These are phyloP conservation scores for Amphiprion ocellaris DNA, from an alignment of 2,113 vertebrate species.

Conservation along the genomic window DNA sequence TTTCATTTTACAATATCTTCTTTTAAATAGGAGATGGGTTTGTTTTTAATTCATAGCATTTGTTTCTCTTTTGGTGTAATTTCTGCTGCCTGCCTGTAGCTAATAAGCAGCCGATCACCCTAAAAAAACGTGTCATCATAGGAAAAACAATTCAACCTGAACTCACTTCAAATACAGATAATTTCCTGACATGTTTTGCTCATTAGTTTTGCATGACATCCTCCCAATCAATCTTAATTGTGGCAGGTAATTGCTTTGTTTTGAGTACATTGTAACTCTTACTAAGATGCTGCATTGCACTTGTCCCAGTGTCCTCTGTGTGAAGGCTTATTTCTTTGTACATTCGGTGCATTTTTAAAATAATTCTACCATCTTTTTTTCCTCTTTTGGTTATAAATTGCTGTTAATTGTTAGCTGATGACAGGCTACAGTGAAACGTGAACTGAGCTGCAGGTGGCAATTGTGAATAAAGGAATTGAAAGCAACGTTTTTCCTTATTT, in stretches of 20 bases:
- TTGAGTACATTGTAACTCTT: slow-evolving; percentile 32
- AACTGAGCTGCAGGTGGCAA: slow-evolving; percentile 55
- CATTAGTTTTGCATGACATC: slow-evolving; percentile 6
- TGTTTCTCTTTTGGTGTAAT: too few relatives aligned
- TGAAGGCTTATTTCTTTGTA: slow-evolving; percentile 61
- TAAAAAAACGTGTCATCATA: too few relatives aligned
- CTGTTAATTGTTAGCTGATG: slow-evolving; percentile 44
- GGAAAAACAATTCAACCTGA: neutral
- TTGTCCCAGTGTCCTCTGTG: slow-evolving; percentile 48
- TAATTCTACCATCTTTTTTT: slow-evolving; percentile 37
- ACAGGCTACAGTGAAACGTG: slow-evolving; percentile 41
- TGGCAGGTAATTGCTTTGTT: slow-evolving; percentile 17
- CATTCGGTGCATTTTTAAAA: slow-evolving; percentile 56
- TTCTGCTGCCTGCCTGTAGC: too few relatives aligned
- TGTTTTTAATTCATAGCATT: too few relatives aligned
- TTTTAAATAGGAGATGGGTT: too few relatives aligned
- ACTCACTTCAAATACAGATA: neutral
- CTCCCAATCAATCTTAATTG: slow-evolving; percentile 5
- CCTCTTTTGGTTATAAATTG: slow-evolving; percentile 38
- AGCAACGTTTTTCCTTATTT: slow-evolving; percentile 9
- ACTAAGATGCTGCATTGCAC: slow-evolving; percentile 66
- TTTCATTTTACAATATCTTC: too few relatives aligned
- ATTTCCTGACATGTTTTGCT: neutral
- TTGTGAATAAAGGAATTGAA: slow-evolving; percentile 69
- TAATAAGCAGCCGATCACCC: too few relatives aligned